Evolutionary conservation across 2,113 vertebrate species (phyloP).

Genomic region (Lanius ludovicianus): DNA sequence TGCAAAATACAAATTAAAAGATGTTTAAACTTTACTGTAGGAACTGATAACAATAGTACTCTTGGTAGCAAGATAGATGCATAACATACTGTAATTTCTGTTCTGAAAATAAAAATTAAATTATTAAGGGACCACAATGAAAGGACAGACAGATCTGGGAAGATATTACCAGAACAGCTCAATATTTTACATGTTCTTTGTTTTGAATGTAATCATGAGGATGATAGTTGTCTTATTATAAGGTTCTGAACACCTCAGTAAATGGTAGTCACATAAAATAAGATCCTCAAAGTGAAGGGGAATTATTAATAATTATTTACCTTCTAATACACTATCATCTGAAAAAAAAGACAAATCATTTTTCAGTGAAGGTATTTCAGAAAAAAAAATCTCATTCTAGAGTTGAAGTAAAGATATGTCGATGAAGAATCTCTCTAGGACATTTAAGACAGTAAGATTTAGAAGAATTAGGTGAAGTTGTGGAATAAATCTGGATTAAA

Average conservation of each 20-base stretch:
- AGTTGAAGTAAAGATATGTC: background rate
- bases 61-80: background rate
- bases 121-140: background rate
- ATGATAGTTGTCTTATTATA: background rate
- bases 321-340: background rate
- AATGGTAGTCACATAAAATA: background rate
- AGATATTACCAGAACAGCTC: background rate
- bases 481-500: background rate
- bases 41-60: background rate
- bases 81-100: background rate
- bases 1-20: background rate
- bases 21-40: background rate
- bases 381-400: background rate
- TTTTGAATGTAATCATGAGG: background rate
- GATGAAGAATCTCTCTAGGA: background rate
- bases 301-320: background rate
- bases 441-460: background rate
- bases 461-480: background rate
- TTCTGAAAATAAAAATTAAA: background rate
- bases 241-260: background rate
- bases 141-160: background rate
- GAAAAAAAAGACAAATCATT: background rate
- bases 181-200: background rate
- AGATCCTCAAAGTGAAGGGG: background rate
- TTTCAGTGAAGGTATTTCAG: background rate